Evolutionary conservation across 2,113 vertebrate species (phyloP).

Genomic region (Crotophaga sulcirostris): DNA sequence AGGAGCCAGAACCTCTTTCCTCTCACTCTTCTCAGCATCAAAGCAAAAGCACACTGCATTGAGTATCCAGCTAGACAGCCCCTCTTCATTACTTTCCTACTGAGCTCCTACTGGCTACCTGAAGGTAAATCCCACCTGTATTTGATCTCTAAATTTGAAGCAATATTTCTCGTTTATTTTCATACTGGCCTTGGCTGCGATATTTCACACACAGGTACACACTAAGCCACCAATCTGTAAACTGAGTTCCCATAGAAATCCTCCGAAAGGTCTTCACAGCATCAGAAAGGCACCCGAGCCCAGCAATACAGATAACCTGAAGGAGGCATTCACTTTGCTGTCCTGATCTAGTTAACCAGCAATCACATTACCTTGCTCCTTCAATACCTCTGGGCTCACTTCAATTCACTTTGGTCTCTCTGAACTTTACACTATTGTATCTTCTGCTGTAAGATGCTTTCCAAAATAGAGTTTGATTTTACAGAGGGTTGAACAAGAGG

Average conservation of each 20-base stretch:
- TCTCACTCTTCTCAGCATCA: neutral
- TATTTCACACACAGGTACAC: neutral
- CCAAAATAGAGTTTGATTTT: neutral
- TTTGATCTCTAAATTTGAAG: neutral
- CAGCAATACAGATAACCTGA: neutral
- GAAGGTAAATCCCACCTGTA: neutral
- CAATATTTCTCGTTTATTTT: neutral
- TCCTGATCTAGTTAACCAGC: neutral
- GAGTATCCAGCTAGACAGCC: neutral
- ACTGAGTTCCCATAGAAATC: neutral
- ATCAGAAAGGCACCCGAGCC: neutral
- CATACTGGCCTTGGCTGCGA: neutral
- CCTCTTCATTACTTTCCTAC: neutral
- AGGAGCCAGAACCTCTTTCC: neutral
- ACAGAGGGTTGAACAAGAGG: neutral
- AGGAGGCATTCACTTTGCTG: slow-evolving; percentile 12
- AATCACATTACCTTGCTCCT: slow-evolving; percentile 8
- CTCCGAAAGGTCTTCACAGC: neutral
- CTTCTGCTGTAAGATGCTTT: neutral
- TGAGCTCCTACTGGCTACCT: neutral
- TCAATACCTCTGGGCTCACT: slow-evolving; percentile 30
- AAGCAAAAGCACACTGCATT: neutral
- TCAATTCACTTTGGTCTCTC: slow-evolving; percentile 33
- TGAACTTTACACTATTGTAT: neutral
- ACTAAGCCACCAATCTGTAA: neutral